A percentile compares a stretch with the other conserved stretches of the same genome.
Conservation (phyloP, 2,888 invertebrate genomes). For the Andrena bucephala region DNA sequence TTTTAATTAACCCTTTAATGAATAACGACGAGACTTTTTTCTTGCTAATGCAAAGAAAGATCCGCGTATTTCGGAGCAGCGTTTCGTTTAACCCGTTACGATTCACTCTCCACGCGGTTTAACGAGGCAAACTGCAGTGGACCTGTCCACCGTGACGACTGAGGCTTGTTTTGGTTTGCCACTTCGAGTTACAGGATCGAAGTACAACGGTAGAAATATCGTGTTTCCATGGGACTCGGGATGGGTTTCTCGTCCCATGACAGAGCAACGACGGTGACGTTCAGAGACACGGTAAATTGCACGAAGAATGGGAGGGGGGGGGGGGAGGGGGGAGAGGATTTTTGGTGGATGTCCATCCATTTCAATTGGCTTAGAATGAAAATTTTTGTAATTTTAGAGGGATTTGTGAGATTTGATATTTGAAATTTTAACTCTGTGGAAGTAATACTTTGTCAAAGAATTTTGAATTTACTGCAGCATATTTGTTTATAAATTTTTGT, state of each 20-base stretch:
- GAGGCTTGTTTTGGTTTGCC: slow-evolving; percentile 62
- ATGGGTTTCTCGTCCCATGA: slow-evolving; percentile 73
- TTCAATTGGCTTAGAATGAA: neutral
- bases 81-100: neutral
- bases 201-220: slow-evolving; percentile 75
- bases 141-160: slow-evolving; percentile 59
- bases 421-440: no score
- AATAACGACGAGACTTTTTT: no score
- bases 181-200: slow-evolving; percentile 60
- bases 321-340: neutral
- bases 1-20: no score
- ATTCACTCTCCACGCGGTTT: slow-evolving; percentile 18
- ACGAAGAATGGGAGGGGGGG: neutral
- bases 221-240: slow-evolving; percentile 77
- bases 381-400: neutral
- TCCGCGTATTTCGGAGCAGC: neutral
- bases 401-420: neutral
- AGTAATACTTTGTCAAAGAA: no score
- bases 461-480: no score
- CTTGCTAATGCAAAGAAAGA: neutral
- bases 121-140: slow-evolving; percentile 15
- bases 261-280: slow-evolving; percentile 16
- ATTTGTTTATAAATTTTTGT: no score
- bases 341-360: neutral
- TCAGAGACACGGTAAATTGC: slow-evolving; percentile 25